Evolutionary conservation across 35 echinoderm and acorn worm species (phyloP), one percentile per base, ranked within the genome.

Genomic region (Stichopus chloronotus): DNA sequence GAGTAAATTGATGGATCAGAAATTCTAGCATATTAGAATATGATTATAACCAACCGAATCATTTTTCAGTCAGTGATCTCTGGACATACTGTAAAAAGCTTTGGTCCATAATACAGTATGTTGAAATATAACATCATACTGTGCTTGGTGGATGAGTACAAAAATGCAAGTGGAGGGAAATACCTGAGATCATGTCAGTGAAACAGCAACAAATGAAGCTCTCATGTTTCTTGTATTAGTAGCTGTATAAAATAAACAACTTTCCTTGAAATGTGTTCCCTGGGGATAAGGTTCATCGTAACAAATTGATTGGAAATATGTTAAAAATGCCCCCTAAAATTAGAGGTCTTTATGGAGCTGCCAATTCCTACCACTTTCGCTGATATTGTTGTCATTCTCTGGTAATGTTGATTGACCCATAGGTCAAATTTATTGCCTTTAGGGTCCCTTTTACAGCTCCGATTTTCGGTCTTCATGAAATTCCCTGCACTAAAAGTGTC

Each of bases 251-350:
- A 74, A 74, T 74, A 74, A 74, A 74, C 22, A 74, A 74, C 17
- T 20, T 20, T 19, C 69, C 69, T 20, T 74, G 69, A 74, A 74
- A 74, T 19, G 14, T 74, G 17, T 20, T 74, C 69, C 17, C n/a
- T 0, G n/a, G 69, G 69, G 69, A 16, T 19, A 20, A n/a, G 22
- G 69, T 74, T 74, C 69, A 74, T 20, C n/a, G 69, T 74, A 74
- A 74, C 69, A 74, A 74, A 74, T 74, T 74, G 69, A 74, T 74
- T 74, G 69, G 69, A 74, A 74, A 74, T 74, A 74, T 74, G 69
- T 74, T 74, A 74, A 74, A 74, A 74, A 74, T 74, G 69, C 69
- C 19, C 6, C 4, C 22, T 20, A 74, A 74, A 74, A 20, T 74
- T 74, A 16, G 7, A 20, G 19, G 17, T 5, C 22, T 74, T 74